Base-by-base conservation (phyloP, 92 coral and sea anemone species). In the Palythoa caribaeorum region DNA sequence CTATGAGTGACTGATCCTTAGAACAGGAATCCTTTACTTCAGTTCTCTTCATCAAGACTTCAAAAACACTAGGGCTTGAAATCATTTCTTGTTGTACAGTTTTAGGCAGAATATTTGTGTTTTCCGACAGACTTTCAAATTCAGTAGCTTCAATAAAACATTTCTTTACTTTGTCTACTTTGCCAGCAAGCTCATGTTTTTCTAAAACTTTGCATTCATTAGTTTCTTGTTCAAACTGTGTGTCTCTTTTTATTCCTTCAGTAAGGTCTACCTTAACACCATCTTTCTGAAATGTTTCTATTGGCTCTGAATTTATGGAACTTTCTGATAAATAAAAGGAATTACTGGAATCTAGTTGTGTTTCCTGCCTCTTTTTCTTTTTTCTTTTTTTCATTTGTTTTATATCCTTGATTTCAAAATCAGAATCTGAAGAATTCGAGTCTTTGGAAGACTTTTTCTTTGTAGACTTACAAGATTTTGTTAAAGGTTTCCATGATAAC, bases 41-140 rank as follows among this genome's bases (percentile, higher is more conserved):
- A 48, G 89, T 87, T 65, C 92, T 93, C 65, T 74, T 89, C 98
- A 94, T 94, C 72, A 94, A 80, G 48, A 93, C 70, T 77, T 93
- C 94, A 93, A 94, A 94, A 10, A 91, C 96, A 93, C 90, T 89
- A 52, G 93, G 87, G 3, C 88, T 83, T 12, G 48, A 63, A 47
- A 11, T 5, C 40, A 20, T 17, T 80, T 80, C 74, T n/a, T 47
- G 52, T 10, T 69, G 28, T 0, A 28, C 14, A 17, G 40, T 48
- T 65, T 63, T 80, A 35, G 48, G 11, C 13, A 36, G 10, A 53
- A 54, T 12, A 9, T 53, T 6, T 19, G 11, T 36, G 13, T 77
- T 37, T 77, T 77, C 86, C 3, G 52, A 40, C 66, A 39, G 12
- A 39, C 40, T 37, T 35, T 55, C 37, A 5, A 37, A 1, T 14